phyloP scores from a whole-genome alignment of 2,797 vertebrate genomes.

The Bovichtus diacanthus region DNA sequence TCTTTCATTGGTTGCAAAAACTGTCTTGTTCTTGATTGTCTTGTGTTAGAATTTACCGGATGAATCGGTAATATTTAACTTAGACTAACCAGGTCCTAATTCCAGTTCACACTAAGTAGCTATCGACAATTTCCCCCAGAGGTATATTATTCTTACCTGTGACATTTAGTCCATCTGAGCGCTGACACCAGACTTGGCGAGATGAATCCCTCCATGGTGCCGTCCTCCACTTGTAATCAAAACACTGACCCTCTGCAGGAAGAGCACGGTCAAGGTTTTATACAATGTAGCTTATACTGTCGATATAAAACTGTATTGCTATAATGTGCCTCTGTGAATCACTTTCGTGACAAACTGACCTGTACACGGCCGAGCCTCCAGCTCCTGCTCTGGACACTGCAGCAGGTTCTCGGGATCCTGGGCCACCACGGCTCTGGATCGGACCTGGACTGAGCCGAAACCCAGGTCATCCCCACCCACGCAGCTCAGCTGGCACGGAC shows the following conservation, averaged over 20 bases:
- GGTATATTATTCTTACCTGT: conserved; percentile 86
- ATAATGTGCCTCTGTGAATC: background rate
- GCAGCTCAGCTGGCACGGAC: conserved; percentile 93
- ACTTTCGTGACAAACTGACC: conserved; percentile 76
- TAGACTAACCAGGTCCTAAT: no score
- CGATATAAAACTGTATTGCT: background rate
- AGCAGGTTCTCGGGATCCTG: conserved; percentile 95
- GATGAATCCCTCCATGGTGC: conserved; percentile 93
- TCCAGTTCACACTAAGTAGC: background rate
- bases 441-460: conserved; percentile 93
- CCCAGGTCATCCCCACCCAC: conserved; percentile 92
- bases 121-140: background rate
- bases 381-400: conserved; percentile 93
- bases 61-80: no score
- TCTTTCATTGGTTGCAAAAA: background rate
- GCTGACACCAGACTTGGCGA: conserved; percentile 95
- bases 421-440: conserved; percentile 92
- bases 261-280: background rate
- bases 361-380: conserved; percentile 92
- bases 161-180: conserved; percentile 94
- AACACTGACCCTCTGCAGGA: conserved; percentile 91
- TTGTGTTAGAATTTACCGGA: no score
- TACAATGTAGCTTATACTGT: background rate
- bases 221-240: conserved; percentile 94
- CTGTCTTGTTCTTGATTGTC: background rate